Base-by-base conservation (phyloP, 2,888 invertebrate species). In the Callyntrura sp. region DNA sequence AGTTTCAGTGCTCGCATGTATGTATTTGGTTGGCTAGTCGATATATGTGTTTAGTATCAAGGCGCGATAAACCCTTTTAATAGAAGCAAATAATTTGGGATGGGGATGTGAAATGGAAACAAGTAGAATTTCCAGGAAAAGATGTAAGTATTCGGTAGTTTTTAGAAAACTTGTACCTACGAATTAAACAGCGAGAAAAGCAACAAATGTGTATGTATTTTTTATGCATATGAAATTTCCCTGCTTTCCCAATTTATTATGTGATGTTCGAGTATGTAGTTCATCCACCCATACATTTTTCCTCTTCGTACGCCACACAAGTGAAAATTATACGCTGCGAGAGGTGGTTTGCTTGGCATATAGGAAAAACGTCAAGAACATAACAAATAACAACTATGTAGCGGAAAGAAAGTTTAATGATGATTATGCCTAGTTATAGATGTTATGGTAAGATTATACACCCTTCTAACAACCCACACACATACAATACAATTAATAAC, bases 171-270 rank as follows among this genome's bases (percentile, higher is more conserved):
- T 70, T 35, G 1, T 43, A 35, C 43, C 57, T 4, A 62, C 25
- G 23, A 62, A 70, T 17, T 17, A 35, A 60, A 60, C 79, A 79
- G 79, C 57, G 57, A 60, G 79, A 43, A 23, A 76, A 51, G 76
- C 51, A 76, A 76, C 76, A 76, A 76, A 43, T 35, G 23, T 70
- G 25, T 17, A 5, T 57, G 23, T 70, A 51, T 25, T 76, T 51
- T 76, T 51, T 76, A 51, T 76, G 51, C 76, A 28, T 51, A 76
- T 43, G 68, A 35, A 35, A 35, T 35, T 2, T 35, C 3, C 14
- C 20, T 55, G 23, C n/a, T 9, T 76, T 48, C 20, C 45, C 73
- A 9, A 48, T 73, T 73, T 73, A 73, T 73, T 73, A 17, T 35
- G 6, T 35, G 2, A 35, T 2, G 35, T 35, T 35, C 35, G 35